Evolutionary conservation across 2,113 vertebrate species (phyloP).

Genomic region (Etheostoma spectabile): DNA sequence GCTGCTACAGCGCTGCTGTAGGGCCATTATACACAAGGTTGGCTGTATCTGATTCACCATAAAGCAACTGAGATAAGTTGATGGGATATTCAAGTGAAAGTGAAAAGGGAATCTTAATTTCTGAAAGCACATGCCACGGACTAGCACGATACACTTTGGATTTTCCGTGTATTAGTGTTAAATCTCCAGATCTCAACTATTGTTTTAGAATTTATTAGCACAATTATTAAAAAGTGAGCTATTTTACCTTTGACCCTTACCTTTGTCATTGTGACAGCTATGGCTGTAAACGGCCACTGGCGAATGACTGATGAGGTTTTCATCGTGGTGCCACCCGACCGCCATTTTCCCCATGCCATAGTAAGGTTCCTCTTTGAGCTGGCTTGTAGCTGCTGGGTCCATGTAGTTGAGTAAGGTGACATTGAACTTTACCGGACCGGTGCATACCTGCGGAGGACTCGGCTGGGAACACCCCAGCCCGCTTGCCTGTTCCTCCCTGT

Average conservation of each 20-base stretch:
- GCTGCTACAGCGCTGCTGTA: constrained; percentile 62
- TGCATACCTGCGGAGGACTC: constrained; percentile 59
- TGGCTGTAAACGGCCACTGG: constrained; percentile 96
- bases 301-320: constrained; percentile 92
- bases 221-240: not conserved
- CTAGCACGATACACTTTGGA: not conserved
- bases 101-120: constrained; percentile 51
- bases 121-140: not conserved
- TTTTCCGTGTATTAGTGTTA: not conserved
- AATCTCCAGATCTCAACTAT: not conserved
- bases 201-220: not conserved
- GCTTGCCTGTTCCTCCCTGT: constrained; percentile 63
- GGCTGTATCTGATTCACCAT: constrained; percentile 70
- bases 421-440: constrained; percentile 84
- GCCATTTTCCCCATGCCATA: constrained; percentile 98
- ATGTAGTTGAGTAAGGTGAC: constrained; percentile 97
- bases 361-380: constrained; percentile 96
- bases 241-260: constrained; percentile 58
- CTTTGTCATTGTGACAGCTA: constrained; percentile 87
- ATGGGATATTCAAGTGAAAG: constrained; percentile 52
- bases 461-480: constrained; percentile 78
- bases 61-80: constrained; percentile 70
- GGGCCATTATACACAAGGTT: constrained; percentile 55
- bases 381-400: constrained; percentile 91
- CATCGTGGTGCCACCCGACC: constrained; percentile 98